Percentiles rank a stretch among this genome's conserved stretches.
Evolutionary conservation across 2,113 vertebrate genomes (phyloP).

Genomic region (Muscicapa adusta): DNA sequence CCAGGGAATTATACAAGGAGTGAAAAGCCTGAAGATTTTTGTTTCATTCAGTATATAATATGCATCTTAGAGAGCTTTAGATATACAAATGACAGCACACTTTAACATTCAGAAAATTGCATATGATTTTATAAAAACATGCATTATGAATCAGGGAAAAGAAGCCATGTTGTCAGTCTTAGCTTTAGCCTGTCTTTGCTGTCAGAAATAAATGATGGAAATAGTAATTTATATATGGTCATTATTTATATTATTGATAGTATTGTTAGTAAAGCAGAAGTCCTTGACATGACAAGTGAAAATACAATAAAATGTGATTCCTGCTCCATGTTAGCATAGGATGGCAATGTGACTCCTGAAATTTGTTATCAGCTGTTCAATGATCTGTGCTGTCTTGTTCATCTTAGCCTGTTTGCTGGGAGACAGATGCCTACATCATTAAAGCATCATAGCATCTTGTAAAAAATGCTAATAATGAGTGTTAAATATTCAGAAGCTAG

Average conservation of each 20-base stretch:
- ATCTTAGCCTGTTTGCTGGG: background rate
- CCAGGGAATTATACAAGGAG: background rate
- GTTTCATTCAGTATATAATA: background rate
- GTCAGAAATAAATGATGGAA: background rate
- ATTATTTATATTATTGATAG: background rate
- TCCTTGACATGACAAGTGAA: background rate
- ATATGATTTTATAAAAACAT: background rate
- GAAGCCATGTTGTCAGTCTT: background rate
- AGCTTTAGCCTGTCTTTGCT: background rate
- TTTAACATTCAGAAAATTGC: background rate
- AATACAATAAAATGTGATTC: background rate
- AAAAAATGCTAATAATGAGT: background rate
- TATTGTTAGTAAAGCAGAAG: background rate
- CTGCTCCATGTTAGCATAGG: background rate
- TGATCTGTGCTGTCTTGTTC: background rate
- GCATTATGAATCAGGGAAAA: background rate
- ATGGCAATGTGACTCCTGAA: background rate
- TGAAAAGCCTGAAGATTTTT: slow-evolving; percentile 3
- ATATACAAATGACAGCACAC: background rate
- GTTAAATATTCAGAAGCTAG: background rate
- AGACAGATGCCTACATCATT: background rate
- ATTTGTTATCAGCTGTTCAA: background rate
- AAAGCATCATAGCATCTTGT: background rate
- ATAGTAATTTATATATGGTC: background rate
- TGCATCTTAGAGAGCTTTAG: background rate